These are phyloP conservation scores for Bilobella aurantiaca DNA, from an alignment of 1,140 invertebrate species.

Conservation along the genomic window DNA sequence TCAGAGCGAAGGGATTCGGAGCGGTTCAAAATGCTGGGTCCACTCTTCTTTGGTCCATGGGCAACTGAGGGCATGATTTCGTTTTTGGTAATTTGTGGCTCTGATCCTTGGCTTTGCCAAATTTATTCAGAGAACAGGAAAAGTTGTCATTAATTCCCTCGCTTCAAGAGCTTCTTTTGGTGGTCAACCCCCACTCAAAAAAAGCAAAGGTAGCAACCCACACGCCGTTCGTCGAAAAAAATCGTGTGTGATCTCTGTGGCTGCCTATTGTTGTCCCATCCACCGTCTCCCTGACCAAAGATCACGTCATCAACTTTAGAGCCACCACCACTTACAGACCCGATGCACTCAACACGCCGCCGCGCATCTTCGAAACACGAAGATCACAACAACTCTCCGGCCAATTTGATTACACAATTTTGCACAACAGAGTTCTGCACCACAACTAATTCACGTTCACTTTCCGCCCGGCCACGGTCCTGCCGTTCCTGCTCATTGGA, in stretches of 20 bases:
- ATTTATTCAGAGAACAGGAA: conserved; percentile 5
- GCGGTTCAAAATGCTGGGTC: not conserved
- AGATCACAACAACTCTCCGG: not conserved
- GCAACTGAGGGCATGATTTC: not conserved
- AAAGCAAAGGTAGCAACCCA: no score
- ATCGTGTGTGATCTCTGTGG: no score
- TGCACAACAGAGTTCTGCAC: no score
- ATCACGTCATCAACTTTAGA: conserved; percentile 4
- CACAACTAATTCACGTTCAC: no score
- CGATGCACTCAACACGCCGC: not conserved
- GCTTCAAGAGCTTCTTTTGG: not conserved
- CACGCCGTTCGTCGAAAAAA: not conserved
- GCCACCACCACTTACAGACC: no score
- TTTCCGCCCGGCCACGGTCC: no score
- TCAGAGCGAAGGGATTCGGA: not conserved
- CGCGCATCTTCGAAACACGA: not conserved
- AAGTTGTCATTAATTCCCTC: conserved; percentile 1
- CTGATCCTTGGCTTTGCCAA: not conserved
- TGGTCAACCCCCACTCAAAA: not conserved
- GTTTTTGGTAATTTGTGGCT: not conserved
- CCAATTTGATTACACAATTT: no score
- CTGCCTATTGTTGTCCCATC: not conserved
- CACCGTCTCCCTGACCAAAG: not conserved
- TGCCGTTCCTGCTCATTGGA: no score
- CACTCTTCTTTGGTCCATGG: conserved; percentile 1